phyloP scores from a whole-genome alignment of 35 echinoderm and acorn worm species.

The Heliocidaris erythrogramma region DNA sequence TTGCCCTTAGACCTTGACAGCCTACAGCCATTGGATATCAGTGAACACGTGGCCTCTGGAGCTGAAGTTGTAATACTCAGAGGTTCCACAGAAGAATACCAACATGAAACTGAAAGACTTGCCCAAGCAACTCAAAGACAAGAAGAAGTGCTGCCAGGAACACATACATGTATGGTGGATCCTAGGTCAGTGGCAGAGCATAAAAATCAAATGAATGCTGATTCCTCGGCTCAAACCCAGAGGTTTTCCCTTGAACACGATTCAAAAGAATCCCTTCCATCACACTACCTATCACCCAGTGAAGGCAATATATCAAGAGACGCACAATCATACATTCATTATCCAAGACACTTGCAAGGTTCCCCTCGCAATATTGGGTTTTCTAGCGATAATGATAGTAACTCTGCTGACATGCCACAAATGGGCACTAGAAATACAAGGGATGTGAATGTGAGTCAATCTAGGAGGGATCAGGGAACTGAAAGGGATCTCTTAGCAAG shows the following conservation, averaged over 20 bases:
- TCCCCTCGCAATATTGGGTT: conserved; percentile 4
- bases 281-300: background rate
- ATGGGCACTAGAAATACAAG: background rate
- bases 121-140: background rate
- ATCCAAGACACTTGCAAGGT: conserved; percentile 67
- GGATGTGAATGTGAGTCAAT: background rate
- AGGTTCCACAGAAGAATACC: conserved; percentile 13
- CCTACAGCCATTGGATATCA: conserved; percentile 21
- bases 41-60: conserved; percentile 9
- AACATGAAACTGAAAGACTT: background rate
- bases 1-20: conserved; percentile 26
- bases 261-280: background rate
- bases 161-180: background rate
- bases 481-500: conserved; percentile 26
- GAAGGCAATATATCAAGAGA: conserved; percentile 34
- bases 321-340: conserved; percentile 68
- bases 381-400: conserved; percentile 17
- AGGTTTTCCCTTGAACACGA: background rate
- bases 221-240: background rate
- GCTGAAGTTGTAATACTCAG: conserved; percentile 41
- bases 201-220: background rate
- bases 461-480: conserved; percentile 14
- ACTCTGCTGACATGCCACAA: conserved; percentile 13
- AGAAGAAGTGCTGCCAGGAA: background rate
- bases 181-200: background rate